Evolutionary conservation across 2,113 vertebrate genomes (phyloP).

Genomic region (Halichoerus grypus): DNA sequence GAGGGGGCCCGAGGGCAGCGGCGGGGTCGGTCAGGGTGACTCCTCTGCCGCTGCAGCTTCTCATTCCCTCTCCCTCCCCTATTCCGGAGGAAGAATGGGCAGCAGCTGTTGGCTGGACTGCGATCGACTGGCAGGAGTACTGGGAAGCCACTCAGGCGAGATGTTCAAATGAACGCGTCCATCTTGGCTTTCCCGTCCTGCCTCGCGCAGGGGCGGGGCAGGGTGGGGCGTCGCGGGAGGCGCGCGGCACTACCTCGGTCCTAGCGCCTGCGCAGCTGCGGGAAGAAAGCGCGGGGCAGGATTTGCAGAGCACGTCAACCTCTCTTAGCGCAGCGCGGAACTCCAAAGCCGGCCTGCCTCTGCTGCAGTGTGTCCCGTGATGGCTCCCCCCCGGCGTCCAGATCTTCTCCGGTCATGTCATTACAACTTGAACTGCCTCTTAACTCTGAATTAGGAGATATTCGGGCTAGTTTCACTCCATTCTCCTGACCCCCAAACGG

Average conservation of each 20-base stretch:
- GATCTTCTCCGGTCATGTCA: background rate
- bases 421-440: background rate
- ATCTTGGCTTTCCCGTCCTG: conserved; percentile 91
- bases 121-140: background rate
- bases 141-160: background rate
- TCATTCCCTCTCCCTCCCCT: conserved; percentile 68
- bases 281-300: rapidly evolving
- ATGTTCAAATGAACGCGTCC: conserved; percentile 93
- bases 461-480: background rate
- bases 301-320: rapidly evolving
- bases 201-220: conserved; percentile 78
- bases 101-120: background rate
- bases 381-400: background rate
- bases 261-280: background rate
- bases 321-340: rapidly evolving
- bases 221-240: background rate
- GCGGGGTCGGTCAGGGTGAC: background rate
- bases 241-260: rapidly evolving
- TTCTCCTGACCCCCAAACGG: background rate
- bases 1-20: conserved; percentile 42
- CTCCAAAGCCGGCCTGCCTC: rapidly evolving
- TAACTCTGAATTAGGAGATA: background rate
- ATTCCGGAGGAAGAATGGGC: background rate
- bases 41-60: conserved; percentile 50
- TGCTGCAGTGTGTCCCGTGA: rapidly evolving